phyloP scores from a whole-genome alignment of 2,888 invertebrate genomes.

The Pheosia tremula region DNA sequence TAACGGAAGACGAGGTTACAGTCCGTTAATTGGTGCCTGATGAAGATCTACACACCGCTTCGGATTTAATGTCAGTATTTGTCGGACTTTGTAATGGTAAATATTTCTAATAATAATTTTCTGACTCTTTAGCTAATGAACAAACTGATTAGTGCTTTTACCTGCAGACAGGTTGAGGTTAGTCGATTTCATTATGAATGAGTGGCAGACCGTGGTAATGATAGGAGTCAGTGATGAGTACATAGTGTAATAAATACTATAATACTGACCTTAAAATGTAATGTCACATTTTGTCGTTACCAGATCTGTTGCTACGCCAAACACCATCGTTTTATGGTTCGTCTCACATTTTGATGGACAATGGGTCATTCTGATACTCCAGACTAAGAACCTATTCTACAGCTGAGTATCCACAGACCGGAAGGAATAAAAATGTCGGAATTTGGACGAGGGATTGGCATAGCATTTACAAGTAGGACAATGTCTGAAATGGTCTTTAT shows the following conservation, averaged over 20 bases:
- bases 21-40: constrained; percentile 44
- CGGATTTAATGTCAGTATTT: constrained; percentile 18
- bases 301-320: background rate
- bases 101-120: too few species aligned
- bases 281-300: background rate
- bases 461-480: background rate
- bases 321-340: background rate
- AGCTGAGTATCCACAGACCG: background rate
- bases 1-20: constrained; percentile 44
- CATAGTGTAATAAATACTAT: too few species aligned
- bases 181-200: too few species aligned
- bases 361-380: background rate
- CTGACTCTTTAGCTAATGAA: too few species aligned
- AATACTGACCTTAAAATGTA: too few species aligned
- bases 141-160: too few species aligned
- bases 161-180: too few species aligned
- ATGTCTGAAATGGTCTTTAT: background rate
- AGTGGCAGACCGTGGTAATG: too few species aligned
- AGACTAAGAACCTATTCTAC: background rate
- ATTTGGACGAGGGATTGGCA: background rate
- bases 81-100: background rate
- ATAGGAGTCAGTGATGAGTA: too few species aligned
- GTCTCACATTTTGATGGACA: background rate
- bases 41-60: constrained; percentile 25
- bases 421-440: background rate